A percentile compares a stretch with the other conserved stretches of the same genome.
Evolutionary conservation across 2,113 vertebrate species (phyloP).

Genomic region (Esox niger): DNA sequence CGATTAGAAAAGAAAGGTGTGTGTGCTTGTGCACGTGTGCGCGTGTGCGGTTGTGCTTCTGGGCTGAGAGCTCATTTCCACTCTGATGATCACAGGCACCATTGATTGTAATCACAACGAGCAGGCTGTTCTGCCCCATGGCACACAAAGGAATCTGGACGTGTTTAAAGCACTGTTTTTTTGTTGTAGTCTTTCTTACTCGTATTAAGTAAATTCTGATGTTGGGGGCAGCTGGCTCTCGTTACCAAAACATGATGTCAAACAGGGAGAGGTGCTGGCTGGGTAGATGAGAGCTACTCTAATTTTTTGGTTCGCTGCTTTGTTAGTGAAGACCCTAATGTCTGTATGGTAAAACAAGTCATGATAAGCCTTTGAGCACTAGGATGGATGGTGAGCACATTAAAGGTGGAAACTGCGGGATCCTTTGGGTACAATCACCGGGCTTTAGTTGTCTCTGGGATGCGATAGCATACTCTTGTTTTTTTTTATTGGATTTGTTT

Average conservation of each 20-base stretch:
- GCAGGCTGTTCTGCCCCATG: conserved; percentile 58
- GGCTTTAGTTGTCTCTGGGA: background rate
- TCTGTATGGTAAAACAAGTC: background rate
- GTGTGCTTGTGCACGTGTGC: conserved; percentile 13
- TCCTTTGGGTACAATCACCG: background rate
- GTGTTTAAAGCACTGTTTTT: conserved; percentile 69
- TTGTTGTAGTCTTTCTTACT: conserved; percentile 50
- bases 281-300: conserved; percentile 49
- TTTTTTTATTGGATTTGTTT: background rate
- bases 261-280: conserved; percentile 52
- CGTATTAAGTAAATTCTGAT: conserved; percentile 62
- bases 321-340: conserved; percentile 11
- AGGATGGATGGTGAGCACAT: background rate
- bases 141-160: conserved; percentile 63
- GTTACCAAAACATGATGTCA: conserved; percentile 68
- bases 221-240: conserved; percentile 62
- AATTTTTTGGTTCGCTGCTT: conserved; percentile 20
- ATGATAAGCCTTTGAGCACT: background rate
- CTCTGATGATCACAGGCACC: conserved; percentile 63
- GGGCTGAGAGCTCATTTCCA: conserved; percentile 68
- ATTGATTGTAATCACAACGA: conserved; percentile 68
- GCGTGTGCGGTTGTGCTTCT: conserved; percentile 36
- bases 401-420: background rate
- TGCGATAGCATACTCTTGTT: background rate
- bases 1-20: conserved; percentile 50